Evolutionary conservation across 2,888 invertebrate genomes (phyloP), one percentile per base, ranked within the genome.

Genomic region (Drosophila infuscata): DNA sequence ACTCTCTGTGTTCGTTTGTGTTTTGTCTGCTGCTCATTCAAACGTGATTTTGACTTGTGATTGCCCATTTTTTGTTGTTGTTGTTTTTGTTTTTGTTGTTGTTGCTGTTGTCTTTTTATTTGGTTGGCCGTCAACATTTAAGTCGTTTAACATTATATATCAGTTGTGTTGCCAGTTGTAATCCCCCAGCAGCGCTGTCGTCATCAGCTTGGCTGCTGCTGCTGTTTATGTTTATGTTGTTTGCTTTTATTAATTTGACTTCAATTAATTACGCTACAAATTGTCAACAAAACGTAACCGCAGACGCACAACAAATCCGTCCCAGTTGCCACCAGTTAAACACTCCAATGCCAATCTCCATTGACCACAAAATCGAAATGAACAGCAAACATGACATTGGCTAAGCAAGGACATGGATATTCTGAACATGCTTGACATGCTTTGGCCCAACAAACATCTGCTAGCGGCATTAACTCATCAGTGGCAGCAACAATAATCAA

Each of bases 191-290:
- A 70, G 79, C 80, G 52, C 59, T 71, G 80, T 68, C 81, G 88
- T 88, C 86, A 76, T 89, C 83, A 48, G 62, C 51, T 43, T 30
- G 60, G 33, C 62, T 33, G 61, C 56, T 64, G 68, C 4, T 41
- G 46, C 20, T 46, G 46, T 46, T 46, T 25, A 46, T 25, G 32
- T 54, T 66, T 59, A 46, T 62, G 77, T 68, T 74, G 70, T 56
- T 73, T 76, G 74, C 67, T 62, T 68, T 74, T 90, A 87, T 87
- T 87, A 89, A 89, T 90, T 87, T 80, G 70, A 53, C 74, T 78
- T 88, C 82, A 88, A 87, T 87, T 86, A 87, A 87, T 87, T 90
- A 88, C 74, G 74, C 78, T 86, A 79, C 89, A 86, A 83, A 88
- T 90, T 87, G 90, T 90, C 90, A 87, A 86, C 83, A 79, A 83